A percentile compares a stretch with the other conserved stretches of the same genome.
Conservation (phyloP, 2,797 vertebrate genomes). For the Macroramphosus scolopax region DNA sequence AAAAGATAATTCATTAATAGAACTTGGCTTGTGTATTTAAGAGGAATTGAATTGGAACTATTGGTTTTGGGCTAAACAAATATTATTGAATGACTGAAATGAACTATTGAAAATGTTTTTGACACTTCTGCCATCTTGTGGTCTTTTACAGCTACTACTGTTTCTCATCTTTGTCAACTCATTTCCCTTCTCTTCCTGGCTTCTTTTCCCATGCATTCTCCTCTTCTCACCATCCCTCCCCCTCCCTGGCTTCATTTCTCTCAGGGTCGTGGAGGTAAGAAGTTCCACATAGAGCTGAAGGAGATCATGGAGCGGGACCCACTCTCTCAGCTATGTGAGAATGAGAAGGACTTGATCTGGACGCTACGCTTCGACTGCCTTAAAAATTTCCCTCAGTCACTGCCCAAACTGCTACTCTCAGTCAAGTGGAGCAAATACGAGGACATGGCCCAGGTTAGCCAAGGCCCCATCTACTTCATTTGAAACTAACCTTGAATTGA, state of each 20-base stretch:
- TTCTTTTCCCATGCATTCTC: no score
- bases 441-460: conserved; percentile 93
- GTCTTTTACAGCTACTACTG: conserved; percentile 16
- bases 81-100: no score
- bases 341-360: conserved; percentile 99
- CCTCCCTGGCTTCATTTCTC: conserved; percentile 7
- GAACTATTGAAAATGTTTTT: no score
- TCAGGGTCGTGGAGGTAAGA: conserved; percentile 95
- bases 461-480: neutral
- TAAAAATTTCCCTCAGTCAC: conserved; percentile 92
- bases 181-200: no score
- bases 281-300: conserved; percentile 94
- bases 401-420: conserved; percentile 94
- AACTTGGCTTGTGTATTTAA: neutral
- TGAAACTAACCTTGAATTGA: no score
- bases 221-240: neutral
- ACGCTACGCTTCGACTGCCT: conserved; percentile 91
- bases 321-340: conserved; percentile 95
- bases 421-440: conserved; percentile 99
- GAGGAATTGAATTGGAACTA: neutral
- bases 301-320: conserved; percentile 99
- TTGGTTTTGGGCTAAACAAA: no score
- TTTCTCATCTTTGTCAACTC: neutral
- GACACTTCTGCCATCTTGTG: conserved; percentile 63
- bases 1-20: neutral